phyloP scores from a whole-genome alignment of 2,797 vertebrate genomes.

The Chelonia mydas region DNA sequence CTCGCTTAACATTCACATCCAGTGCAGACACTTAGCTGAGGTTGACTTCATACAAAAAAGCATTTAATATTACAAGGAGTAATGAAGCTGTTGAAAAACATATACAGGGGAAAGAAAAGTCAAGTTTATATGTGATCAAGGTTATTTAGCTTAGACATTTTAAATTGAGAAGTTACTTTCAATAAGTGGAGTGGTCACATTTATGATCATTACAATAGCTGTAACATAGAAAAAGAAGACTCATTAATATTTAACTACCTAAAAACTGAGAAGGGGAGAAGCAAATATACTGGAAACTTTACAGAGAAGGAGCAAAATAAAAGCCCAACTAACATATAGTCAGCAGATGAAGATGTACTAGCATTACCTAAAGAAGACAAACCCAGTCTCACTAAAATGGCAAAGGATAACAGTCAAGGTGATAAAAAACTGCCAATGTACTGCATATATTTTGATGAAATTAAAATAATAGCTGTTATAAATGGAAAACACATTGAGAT shows the following conservation, averaged over 20 bases:
- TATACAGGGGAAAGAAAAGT: fast-evolving
- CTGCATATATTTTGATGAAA: not conserved
- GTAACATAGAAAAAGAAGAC: not conserved
- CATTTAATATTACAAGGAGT: not conserved
- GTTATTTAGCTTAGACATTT: not conserved
- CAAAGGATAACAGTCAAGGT: not conserved
- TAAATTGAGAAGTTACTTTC: not conserved
- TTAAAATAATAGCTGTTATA: not conserved
- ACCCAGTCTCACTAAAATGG: not conserved
- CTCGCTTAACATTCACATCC: not conserved
- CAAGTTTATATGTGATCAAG: not conserved
- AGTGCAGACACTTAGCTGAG: not conserved
- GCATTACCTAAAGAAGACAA: not conserved
- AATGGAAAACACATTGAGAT: not conserved
- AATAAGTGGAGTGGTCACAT: not conserved
- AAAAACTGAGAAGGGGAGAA: not conserved
- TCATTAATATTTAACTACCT: not conserved
- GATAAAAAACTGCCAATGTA: not conserved
- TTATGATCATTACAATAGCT: fast-evolving
- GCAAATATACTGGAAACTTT: not conserved
- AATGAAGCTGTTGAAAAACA: fast-evolving
- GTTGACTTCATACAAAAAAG: not conserved
- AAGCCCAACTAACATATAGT: fast-evolving
- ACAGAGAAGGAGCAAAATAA: not conserved
- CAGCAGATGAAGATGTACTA: not conserved